Percentiles rank a stretch among this genome's conserved stretches.
phyloP scores from a whole-genome alignment of 1,140 invertebrate genomes.

The Aphis craccivora region DNA sequence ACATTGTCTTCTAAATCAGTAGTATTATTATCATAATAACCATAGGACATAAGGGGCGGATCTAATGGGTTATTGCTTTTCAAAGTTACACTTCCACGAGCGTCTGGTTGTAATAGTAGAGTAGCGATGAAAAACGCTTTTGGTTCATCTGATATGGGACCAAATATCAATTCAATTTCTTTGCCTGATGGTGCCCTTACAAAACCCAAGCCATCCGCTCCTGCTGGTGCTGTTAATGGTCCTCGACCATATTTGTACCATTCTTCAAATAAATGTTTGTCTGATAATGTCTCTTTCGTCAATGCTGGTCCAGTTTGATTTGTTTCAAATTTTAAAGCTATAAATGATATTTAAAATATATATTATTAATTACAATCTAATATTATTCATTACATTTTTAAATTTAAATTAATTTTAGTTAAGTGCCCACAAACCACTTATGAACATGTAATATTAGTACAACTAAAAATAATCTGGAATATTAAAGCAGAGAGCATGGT shows the following conservation, averaged over 20 bases:
- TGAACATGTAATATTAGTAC: too few species aligned
- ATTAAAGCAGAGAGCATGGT: too few species aligned
- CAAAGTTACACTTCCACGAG: conserved; percentile 74
- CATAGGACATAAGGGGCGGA: conserved; percentile 77
- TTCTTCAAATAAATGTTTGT: conserved; percentile 51
- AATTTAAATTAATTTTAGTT: too few species aligned
- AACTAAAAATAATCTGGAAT: too few species aligned
- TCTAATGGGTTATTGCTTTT: conserved; percentile 76
- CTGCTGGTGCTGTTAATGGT: conserved; percentile 65
- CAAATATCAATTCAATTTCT: conserved; percentile 79
- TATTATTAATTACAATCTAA: too few species aligned
- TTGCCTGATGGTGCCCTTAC: conserved; percentile 66
- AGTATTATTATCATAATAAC: conserved; percentile 72
- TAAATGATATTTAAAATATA: conserved; percentile 62
- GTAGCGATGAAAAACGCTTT: conserved; percentile 71
- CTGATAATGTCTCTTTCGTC: conserved; percentile 51
- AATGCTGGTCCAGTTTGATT: conserved; percentile 69
- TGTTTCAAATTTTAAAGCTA: conserved; percentile 73
- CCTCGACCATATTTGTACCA: conserved; percentile 64
- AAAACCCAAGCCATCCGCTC: conserved; percentile 67
- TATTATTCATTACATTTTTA: too few species aligned
- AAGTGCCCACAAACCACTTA: too few species aligned
- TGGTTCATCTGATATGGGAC: conserved; percentile 74
- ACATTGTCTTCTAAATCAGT: conserved; percentile 72
- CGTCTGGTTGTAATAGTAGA: conserved; percentile 74